A percentile compares a stretch with the other conserved stretches of the same genome.
Conservation (phyloP, 2,113 vertebrate genomes). For the Eptatretus burgeri region DNA sequence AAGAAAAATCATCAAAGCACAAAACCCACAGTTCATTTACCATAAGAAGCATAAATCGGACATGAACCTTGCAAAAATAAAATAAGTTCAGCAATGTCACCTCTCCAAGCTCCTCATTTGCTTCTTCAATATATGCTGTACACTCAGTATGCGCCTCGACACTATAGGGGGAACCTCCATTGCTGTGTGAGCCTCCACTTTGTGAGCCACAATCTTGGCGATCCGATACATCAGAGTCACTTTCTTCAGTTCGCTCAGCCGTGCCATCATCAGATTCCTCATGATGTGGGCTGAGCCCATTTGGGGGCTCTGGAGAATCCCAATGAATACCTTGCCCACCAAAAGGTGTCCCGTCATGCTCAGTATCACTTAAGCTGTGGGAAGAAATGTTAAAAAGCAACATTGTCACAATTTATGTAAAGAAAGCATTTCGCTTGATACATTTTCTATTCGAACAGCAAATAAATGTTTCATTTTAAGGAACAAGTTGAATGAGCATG, state of each 20-base stretch:
- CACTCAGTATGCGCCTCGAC: neutral
- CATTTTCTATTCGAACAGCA: no score
- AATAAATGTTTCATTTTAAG: no score
- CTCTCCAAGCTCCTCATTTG: neutral
- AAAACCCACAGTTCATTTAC: neutral
- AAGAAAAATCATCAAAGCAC: neutral
- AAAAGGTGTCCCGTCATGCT: constrained; percentile 43
- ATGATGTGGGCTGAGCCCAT: constrained; percentile 37
- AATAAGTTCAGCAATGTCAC: neutral
- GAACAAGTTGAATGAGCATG: no score
- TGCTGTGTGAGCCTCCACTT: neutral
- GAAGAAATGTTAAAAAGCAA: no score
- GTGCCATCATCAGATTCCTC: constrained; percentile 67
- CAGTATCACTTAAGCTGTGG: constrained; percentile 49
- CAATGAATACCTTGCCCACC: constrained; percentile 84
- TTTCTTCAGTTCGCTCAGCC: constrained; percentile 79
- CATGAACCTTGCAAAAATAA: neutral
- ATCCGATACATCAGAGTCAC: constrained; percentile 72
- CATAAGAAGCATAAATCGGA: neutral
- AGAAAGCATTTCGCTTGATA: no score
- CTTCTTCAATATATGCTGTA: neutral
- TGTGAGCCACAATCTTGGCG: constrained; percentile 32
- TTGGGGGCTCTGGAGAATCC: constrained; percentile 82
- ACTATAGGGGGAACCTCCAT: neutral
- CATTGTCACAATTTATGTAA: no score